Base-by-base conservation (phyloP, 2,797 vertebrate species). In the Microctenopoma lineatum region DNA sequence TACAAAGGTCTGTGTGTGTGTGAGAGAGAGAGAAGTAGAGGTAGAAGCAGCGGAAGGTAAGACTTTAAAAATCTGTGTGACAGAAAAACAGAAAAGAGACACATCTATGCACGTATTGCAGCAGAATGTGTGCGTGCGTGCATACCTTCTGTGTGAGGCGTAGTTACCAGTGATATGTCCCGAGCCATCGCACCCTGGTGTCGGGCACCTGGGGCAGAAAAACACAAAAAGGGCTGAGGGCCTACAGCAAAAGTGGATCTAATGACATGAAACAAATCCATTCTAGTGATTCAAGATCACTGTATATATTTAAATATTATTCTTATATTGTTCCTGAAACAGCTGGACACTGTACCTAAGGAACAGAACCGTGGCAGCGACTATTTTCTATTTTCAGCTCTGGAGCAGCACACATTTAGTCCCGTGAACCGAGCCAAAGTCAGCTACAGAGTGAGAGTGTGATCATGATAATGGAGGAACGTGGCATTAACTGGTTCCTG, bases 111-210 rank as follows among this genome's bases (percentile, higher is more conserved):
- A 47, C 1, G n/a, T n/a, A 4, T 3, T 21, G 52, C 36, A 9
- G 36, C 10, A 18, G 26, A 25, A 42, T 9, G 21, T 29, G 25
- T 57, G 27, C 44, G 2, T 21, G 21, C 21, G 53, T 57, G 34
- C 44, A 69, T 96, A 99, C 98, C 98, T 99, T 94, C 98, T 96
- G 92, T 99, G 97, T 86, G 97, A 99, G 80, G 97, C 97, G 59
- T 99, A 99, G 93, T 99, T 99, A 93, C 98, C 98, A 70, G 98
- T 99, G 90, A 98, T 99, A 92, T 99, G 98, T 90, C 98, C 98
- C 84, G 98, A 99, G 90, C 98, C 98, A 66, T 99, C 98, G 86
- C 98, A 99, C 84, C 98, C 98, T 87, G 97, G 98, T 46, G 98
- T 99, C 81, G 97, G 96, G 94, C 98, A 99, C 94, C 98, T 99